A percentile compares a stretch with the other conserved stretches of the same genome.
Evolutionary conservation across 2,888 invertebrate species (phyloP).

Genomic region (Siphlonurus alternatus): DNA sequence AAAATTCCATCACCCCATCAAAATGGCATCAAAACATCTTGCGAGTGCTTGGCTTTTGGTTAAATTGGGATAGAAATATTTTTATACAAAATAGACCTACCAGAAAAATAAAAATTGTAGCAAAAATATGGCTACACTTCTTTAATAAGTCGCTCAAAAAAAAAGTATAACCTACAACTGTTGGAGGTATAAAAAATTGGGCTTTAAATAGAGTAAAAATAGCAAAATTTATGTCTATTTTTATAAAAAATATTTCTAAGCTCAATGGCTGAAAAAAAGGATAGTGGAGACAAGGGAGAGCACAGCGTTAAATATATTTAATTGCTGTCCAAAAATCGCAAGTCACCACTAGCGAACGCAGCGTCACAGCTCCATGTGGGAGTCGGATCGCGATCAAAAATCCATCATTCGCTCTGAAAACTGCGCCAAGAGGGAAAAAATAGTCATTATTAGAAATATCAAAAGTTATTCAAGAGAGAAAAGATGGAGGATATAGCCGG

Average conservation of each 20-base stretch:
- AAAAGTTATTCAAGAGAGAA: background rate
- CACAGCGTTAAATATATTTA: background rate
- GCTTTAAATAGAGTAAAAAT: background rate
- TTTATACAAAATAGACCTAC: background rate
- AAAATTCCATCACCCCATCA: background rate
- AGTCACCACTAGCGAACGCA: background rate
- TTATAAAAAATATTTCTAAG: background rate
- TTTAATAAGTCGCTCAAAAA: background rate
- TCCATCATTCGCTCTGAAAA: background rate
- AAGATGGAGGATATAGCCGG: background rate
- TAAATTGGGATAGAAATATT: background rate
- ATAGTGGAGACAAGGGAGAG: background rate
- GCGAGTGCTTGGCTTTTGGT: background rate
- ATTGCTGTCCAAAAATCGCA: background rate
- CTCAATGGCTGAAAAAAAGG: background rate
- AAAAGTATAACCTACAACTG: background rate
- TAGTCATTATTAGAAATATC: background rate
- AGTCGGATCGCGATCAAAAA: background rate
- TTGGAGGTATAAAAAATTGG: background rate
- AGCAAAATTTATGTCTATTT: background rate
- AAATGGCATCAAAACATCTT: background rate
- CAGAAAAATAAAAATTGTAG: background rate
- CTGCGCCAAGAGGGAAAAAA: constrained; percentile 3
- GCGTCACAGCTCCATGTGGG: background rate
- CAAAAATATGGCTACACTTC: background rate